A percentile compares a stretch with the other conserved stretches of the same genome.
These are phyloP conservation scores for Lithophane semibrunnea DNA, from an alignment of 2,888 invertebrate species.

Conservation along the genomic window DNA sequence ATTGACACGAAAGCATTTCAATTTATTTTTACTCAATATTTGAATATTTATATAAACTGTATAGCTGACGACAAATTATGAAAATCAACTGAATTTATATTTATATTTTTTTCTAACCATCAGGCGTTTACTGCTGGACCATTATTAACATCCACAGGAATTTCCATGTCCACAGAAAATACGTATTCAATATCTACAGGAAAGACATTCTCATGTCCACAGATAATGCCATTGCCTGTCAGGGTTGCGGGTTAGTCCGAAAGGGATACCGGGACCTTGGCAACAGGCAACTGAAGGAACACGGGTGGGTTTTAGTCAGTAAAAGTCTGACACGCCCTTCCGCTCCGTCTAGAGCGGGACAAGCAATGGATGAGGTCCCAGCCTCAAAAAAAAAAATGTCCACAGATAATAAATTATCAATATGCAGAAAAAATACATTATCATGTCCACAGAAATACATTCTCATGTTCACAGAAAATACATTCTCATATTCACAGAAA, in stretches of 20 bases:
- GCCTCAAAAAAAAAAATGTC: too few species aligned
- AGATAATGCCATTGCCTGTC: neutral
- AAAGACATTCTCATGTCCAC: neutral
- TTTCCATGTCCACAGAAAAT: neutral
- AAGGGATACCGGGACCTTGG: too few species aligned
- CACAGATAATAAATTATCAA: neutral
- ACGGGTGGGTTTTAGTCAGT: too few species aligned
- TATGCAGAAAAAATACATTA: neutral
- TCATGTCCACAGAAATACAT: neutral
- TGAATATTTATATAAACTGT: constrained; percentile 21
- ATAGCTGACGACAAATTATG: neutral
- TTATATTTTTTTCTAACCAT: neutral
- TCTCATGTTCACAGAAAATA: neutral
- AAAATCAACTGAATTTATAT: constrained; percentile 10
- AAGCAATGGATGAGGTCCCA: too few species aligned
- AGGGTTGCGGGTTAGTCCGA: too few species aligned
- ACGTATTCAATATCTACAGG: neutral
- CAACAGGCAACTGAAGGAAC: too few species aligned
- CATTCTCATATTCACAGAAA: neutral
- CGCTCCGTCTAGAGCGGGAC: too few species aligned
- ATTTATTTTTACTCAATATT: constrained; percentile 20
- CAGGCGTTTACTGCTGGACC: neutral
- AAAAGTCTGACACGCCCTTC: too few species aligned
- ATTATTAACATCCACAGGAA: neutral
- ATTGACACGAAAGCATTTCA: constrained; percentile 51